phyloP scores from a whole-genome alignment of 2,113 vertebrate species.

The Murina feae region DNA sequence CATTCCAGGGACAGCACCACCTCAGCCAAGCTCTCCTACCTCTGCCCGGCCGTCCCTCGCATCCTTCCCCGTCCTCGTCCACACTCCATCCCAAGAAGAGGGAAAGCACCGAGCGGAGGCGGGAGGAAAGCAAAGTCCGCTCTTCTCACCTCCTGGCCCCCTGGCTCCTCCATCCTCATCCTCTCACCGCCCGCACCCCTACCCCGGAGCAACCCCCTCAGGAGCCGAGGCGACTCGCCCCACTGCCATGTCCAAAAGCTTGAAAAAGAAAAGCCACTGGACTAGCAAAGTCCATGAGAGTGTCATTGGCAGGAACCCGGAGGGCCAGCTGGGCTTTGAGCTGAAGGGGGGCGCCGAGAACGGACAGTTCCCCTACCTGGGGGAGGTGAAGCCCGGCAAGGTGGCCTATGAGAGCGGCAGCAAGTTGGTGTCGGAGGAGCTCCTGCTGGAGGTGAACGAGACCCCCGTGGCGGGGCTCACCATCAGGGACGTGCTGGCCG shows the following conservation, averaged over 20 bases:
- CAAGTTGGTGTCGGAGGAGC: slow-evolving; percentile 89
- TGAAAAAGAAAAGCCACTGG: slow-evolving; percentile 98
- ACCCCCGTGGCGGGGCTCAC: slow-evolving; percentile 96
- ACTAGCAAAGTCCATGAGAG: slow-evolving; percentile 96
- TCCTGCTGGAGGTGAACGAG: slow-evolving; percentile 96
- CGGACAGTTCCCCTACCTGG: slow-evolving; percentile 94
- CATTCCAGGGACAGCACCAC: slow-evolving; percentile 70
- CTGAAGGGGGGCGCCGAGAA: slow-evolving; percentile 95
- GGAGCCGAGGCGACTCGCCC: slow-evolving; percentile 72
- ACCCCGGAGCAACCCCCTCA: slow-evolving; percentile 16
- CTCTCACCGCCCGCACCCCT: slow-evolving; percentile 28
- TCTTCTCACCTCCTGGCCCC: not conserved
- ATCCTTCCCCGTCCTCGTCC: slow-evolving; percentile 45
- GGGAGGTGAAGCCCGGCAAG: slow-evolving; percentile 87
- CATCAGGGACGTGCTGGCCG: slow-evolving; percentile 94
- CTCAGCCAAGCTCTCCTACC: slow-evolving; percentile 60
- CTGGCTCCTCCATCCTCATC: slow-evolving; percentile 46
- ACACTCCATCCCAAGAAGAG: slow-evolving; percentile 68
- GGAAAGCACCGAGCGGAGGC: slow-evolving; percentile 36
- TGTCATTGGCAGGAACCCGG: slow-evolving; percentile 87
- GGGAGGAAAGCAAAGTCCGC: slow-evolving; percentile 68
- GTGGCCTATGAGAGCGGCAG: slow-evolving; percentile 88
- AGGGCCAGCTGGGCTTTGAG: slow-evolving; percentile 91
- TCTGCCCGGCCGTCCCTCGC: slow-evolving; percentile 58
- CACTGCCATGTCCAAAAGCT: slow-evolving; percentile 94